These are phyloP conservation scores for Nicator chloris DNA, from an alignment of 2,113 vertebrate species.

Conservation along the genomic window DNA sequence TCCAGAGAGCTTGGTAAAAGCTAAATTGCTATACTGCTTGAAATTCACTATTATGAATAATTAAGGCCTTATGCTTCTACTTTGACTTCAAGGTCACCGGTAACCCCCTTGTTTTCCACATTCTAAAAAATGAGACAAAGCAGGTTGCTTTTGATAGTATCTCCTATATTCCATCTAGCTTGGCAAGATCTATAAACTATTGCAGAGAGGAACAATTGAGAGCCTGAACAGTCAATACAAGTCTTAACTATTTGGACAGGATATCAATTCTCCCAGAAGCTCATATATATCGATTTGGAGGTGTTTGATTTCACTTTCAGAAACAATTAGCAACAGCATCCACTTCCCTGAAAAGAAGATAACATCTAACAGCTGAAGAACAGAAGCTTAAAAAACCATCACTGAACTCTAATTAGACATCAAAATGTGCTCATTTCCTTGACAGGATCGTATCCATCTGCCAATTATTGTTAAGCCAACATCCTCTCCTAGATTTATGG, in stretches of 20 bases:
- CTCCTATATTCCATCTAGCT: background rate
- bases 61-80: background rate
- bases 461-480: background rate
- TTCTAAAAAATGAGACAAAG: background rate
- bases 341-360: background rate
- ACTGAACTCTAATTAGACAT: background rate
- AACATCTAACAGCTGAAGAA: background rate
- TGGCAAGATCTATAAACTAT: background rate
- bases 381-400: background rate
- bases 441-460: background rate
- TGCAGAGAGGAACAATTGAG: background rate
- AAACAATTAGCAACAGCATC: constrained; percentile 24
- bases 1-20: background rate
- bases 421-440: background rate
- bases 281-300: background rate
- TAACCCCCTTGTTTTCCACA: background rate
- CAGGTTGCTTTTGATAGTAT: background rate
- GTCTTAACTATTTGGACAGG: background rate
- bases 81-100: background rate
- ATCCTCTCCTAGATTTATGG: background rate
- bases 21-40: background rate
- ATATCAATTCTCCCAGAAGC: constrained; percentile 3
- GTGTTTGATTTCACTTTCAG: constrained; percentile 19
- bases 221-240: background rate
- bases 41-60: background rate